These are phyloP conservation scores for Agapostemon virescens DNA, from an alignment of 2,888 invertebrate genomes.

Conservation along the genomic window DNA sequence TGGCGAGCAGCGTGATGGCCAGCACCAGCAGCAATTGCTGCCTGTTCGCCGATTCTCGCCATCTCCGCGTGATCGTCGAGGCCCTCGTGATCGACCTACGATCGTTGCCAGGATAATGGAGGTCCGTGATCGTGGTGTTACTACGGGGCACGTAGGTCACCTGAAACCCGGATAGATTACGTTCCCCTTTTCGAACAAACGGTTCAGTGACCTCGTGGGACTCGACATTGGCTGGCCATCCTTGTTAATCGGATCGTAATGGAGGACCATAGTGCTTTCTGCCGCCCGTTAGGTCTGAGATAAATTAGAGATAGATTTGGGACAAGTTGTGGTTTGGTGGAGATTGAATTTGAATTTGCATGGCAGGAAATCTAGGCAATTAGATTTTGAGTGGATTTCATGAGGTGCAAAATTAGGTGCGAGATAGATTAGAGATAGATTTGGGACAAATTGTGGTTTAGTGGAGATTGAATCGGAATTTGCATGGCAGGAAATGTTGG, in stretches of 20 bases:
- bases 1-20: slow-evolving; percentile 72
- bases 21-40: slow-evolving; percentile 74
- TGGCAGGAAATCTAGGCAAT: too few relatives aligned
- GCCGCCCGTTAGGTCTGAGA: not conserved
- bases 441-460: too few relatives aligned
- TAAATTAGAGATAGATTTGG: too few relatives aligned
- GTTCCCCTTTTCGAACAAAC: not conserved
- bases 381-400: too few relatives aligned
- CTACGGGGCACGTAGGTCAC: slow-evolving; percentile 75
- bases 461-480: too few relatives aligned
- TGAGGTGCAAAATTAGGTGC: too few relatives aligned
- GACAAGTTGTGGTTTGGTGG: too few relatives aligned
- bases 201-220: not conserved
- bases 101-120: slow-evolving; percentile 65
- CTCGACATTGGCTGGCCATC: not conserved
- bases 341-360: too few relatives aligned
- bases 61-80: slow-evolving; percentile 72
- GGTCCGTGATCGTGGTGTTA: slow-evolving; percentile 70
- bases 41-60: slow-evolving; percentile 68
- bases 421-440: too few relatives aligned
- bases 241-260: not conserved
- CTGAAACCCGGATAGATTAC: slow-evolving; percentile 55
- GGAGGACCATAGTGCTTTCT: not conserved
- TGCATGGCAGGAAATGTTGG: too few relatives aligned
- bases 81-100: slow-evolving; percentile 68